Base-by-base conservation (phyloP, 2,888 invertebrate genomes). In the Aproaerema taeniolella region DNA sequence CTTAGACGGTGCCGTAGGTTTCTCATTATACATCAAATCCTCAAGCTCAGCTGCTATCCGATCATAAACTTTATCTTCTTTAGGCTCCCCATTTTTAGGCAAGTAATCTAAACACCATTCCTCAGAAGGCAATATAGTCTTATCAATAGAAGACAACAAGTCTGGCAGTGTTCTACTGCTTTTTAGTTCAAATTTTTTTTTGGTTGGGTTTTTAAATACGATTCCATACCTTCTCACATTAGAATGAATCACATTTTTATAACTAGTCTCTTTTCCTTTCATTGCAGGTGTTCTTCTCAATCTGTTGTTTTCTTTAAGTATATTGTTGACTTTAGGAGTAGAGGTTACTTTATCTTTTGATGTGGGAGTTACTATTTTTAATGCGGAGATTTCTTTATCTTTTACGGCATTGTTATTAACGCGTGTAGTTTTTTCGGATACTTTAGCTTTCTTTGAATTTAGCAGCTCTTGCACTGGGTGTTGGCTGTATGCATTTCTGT, bases 21-120 rank as follows among this genome's bases (percentile, higher is more conserved):
- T 80, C 38, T 81, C 78, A 65, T 68, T 83, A 42, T 71, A 76
- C 87, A 87, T 86, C 38, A 87, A 64, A 50, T 82, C 83, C 61
- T 87, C 87, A 26, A 87, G 55, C 55, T 87, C 86, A 6, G 87
- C 87, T 31, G 86, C 87, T 58, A 87, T 87, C 38, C 83, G 64
- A 46, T 87, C 86, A 72, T 86, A 87, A 2, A 86, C 81, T 66
- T 83, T 81, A 52, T 86, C 86, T 60, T 82, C 73, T 47, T 76
- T 81, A 1, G 72, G 74, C 58, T 81, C 81, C 38, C 76, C 73
- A 43, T 55, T 68, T 53, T 74, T 77, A 10, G 87, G 86, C 42
- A 81, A 74, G 50, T 75, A 82, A 44, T 87, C 85, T 55, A 87
- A 80, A 49, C 64, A 67, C 87, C 87, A 87, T 16, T 80, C 78